Evolutionary conservation across 2,888 invertebrate species (phyloP).

Genomic region (Hetaerina titia): DNA sequence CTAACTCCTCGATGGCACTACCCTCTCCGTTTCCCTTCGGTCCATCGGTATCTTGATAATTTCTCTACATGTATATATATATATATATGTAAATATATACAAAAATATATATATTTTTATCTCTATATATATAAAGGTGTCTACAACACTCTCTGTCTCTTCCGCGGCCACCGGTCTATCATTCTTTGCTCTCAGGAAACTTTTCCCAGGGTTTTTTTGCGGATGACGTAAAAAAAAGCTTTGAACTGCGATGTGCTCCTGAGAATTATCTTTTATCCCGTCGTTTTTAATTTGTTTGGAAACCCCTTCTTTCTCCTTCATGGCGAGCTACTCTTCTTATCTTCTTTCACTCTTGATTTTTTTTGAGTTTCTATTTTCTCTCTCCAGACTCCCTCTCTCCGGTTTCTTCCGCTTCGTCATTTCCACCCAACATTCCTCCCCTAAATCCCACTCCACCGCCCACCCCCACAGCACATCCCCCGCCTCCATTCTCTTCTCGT

Average conservation of each 20-base stretch:
- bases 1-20: neutral
- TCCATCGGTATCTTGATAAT: neutral
- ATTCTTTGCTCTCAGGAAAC: neutral
- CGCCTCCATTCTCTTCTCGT: no score
- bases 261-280: neutral
- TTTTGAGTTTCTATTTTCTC: neutral
- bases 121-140: no score
- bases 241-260: neutral
- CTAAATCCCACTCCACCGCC: no score
- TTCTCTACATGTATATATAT: neutral
- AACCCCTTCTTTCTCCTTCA: neutral
- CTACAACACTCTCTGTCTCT: neutral
- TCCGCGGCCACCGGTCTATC: neutral
- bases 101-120: no score
- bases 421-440: neutral
- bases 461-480: no score
- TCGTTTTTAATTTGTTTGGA: neutral
- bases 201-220: neutral
- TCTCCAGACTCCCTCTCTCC: neutral
- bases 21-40: neutral
- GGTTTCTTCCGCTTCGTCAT: neutral
- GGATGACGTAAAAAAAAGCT: neutral
- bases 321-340: neutral
- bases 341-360: neutral
- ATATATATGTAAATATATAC: neutral